Evolutionary conservation across 2,113 vertebrate genomes (phyloP).

Genomic region (Hemicordylus capensis): DNA sequence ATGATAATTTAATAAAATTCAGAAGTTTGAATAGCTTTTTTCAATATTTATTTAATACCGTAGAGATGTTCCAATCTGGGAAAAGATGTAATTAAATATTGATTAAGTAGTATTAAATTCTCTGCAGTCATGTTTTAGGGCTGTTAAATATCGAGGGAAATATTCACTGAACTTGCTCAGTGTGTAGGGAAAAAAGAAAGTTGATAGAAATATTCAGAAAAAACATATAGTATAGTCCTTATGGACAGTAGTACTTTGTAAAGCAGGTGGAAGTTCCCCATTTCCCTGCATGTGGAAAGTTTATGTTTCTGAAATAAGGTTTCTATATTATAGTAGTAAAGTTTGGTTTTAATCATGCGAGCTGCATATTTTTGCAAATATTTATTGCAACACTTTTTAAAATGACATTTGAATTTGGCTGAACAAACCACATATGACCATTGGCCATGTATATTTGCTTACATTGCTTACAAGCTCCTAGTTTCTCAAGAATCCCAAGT

Average conservation of each 20-base stretch:
- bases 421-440: background rate
- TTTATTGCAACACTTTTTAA: background rate
- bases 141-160: background rate
- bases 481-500: background rate
- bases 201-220: background rate
- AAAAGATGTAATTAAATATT: conserved; percentile 29
- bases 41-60: conserved; percentile 6
- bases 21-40: background rate
- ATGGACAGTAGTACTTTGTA: background rate
- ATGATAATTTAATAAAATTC: background rate
- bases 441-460: background rate
- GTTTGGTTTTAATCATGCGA: background rate
- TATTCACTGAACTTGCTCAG: background rate
- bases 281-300: background rate
- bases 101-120: conserved; percentile 13
- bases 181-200: background rate
- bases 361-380: background rate
- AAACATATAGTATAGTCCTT: background rate
- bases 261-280: background rate
- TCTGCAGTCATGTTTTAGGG: background rate
- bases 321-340: background rate
- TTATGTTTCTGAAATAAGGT: too few relatives aligned
- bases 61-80: background rate
- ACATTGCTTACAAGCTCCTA: background rate
- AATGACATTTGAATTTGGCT: background rate